Evolutionary conservation across 2,888 invertebrate species (phyloP), one percentile per base, ranked within the genome.

Genomic region (Oscheius onirici): DNA sequence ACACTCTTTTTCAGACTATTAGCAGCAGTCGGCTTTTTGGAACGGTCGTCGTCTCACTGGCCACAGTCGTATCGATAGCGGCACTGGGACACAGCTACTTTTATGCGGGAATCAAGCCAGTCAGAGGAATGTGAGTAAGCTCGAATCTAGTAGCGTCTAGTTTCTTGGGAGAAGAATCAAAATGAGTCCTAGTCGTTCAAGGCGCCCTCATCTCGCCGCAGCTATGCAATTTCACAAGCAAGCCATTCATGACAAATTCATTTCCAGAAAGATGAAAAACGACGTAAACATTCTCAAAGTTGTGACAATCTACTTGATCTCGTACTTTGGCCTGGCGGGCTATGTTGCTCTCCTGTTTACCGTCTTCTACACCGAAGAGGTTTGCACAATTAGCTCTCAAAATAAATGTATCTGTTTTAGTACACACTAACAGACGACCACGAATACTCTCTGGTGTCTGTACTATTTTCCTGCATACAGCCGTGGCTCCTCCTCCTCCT

Each of bases 251-350:
- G 8, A 34, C 34, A 3, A 15, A 24, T 5, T 28, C 8, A 3
- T 60, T 49, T 63, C 46, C 63, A 63, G 63, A 6, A 20, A 46
- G 11, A 28, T 63, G 49, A 46, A 49, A 26, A 63, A 28, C n/a
- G 63, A 63, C 26, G 49, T 49, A 3, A 24, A 24, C 34, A 63
- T 63, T 26, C 63, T 63, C 26, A 20, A 20, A 1, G 49, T 49
- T 6, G 49, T 49, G 17, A 28, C 63, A 15, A 28, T 49, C 3
- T 46, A 49, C 20, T 26, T 63, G 3, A 55, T 55, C n/a, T 1
- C 34, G 15, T 46, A 15, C 26, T 49, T 63, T 28, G 49, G 44
- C n/a, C 20, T 28, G 24, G 49, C 49, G n/a, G 22, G 17, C 11
- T 28, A 49, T 46, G 28, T 63, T 0, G 34, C 5, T 6, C 34